Conservation (phyloP, 2,888 invertebrate genomes). For the Plebejus argus region DNA sequence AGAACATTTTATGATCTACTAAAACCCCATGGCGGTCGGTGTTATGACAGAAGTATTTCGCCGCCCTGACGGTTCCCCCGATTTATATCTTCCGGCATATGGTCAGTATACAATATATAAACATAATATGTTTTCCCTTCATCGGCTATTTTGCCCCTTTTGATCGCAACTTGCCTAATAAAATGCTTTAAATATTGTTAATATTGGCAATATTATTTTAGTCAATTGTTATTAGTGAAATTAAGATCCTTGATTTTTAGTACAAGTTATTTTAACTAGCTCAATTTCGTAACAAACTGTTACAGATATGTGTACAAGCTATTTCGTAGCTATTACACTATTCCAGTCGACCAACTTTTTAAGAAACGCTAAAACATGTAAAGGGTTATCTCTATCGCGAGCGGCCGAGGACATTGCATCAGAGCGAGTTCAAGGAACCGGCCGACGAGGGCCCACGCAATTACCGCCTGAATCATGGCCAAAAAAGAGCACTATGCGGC, state of each 20-base stretch:
- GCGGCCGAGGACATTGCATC: constrained; percentile 20
- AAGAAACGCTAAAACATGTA: constrained; percentile 36
- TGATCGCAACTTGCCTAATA: background rate
- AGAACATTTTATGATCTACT: background rate
- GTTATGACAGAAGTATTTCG: background rate
- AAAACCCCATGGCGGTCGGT: background rate
- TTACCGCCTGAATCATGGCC: constrained; percentile 71
- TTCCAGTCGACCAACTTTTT: background rate
- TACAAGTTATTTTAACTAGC: background rate
- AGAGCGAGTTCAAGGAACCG: constrained; percentile 52
- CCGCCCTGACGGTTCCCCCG: background rate
- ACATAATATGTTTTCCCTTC: background rate
- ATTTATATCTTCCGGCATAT: background rate
- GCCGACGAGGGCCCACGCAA: constrained; percentile 65
- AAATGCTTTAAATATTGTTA: background rate
- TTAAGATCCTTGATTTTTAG: background rate
- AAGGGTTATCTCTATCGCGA: constrained; percentile 39
- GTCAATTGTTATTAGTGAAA: too few relatives aligned
- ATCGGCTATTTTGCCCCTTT: background rate
- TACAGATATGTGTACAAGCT: background rate
- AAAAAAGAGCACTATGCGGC: constrained; percentile 72
- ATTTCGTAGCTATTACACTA: background rate
- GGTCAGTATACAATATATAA: background rate
- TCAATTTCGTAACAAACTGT: background rate
- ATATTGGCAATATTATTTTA: background rate